Conservation (phyloP, 2,888 invertebrate genomes). For the Machimus atricapillus region DNA sequence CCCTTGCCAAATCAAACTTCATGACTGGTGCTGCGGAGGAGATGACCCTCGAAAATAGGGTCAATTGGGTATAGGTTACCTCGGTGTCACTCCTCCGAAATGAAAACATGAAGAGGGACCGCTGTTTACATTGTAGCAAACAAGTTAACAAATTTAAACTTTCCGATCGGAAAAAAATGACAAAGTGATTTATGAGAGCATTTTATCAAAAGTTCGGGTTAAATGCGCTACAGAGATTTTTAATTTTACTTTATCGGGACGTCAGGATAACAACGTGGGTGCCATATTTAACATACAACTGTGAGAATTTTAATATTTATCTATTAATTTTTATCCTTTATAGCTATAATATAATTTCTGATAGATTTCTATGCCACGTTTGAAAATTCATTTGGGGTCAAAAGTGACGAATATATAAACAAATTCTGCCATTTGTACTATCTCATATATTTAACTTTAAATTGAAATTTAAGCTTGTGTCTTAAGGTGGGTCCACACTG, state of each 20-base stretch:
- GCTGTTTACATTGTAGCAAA: background rate
- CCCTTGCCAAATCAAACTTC: background rate
- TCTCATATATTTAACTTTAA: too few species aligned
- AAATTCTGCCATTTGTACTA: too few species aligned
- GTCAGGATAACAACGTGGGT: background rate
- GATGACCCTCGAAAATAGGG: background rate
- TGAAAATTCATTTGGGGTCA: too few species aligned
- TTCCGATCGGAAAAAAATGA: background rate
- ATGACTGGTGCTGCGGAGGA: background rate
- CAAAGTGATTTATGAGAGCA: background rate
- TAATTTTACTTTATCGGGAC: background rate
- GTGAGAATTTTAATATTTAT: too few species aligned
- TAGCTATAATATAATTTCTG: too few species aligned
- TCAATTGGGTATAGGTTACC: background rate
- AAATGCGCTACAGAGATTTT: background rate
- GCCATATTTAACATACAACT: background rate
- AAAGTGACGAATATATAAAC: too few species aligned
- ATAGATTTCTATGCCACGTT: too few species aligned
- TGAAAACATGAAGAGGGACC: background rate
- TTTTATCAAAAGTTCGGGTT: background rate
- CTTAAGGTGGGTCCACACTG: too few species aligned
- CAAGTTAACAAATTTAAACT: background rate
- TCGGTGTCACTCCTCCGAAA: background rate
- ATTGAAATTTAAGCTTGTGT: too few species aligned
- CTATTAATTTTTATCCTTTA: too few species aligned